Conservation (phyloP, 2,113 vertebrate genomes). For the Ifrita kowaldi region DNA sequence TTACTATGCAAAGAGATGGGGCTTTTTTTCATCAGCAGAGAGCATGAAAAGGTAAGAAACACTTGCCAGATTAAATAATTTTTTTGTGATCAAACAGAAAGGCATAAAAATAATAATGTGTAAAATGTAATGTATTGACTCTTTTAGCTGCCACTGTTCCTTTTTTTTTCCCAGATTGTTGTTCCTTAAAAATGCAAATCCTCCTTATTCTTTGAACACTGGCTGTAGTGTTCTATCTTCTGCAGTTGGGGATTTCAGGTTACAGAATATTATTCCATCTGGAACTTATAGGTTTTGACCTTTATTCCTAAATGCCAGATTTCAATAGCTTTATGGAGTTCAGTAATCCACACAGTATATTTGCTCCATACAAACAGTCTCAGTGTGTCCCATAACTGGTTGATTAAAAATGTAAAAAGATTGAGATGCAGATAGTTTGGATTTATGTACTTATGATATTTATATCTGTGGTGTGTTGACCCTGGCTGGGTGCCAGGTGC, state of each 20-base stretch:
- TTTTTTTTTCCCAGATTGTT: not conserved
- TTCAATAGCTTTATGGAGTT: not conserved
- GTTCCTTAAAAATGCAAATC: constrained; percentile 2
- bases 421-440: not conserved
- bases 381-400: not conserved
- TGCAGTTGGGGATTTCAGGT: not conserved
- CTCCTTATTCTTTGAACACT: not conserved
- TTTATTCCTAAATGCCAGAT: not conserved
- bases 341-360: not conserved
- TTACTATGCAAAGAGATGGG: not conserved
- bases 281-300: not conserved
- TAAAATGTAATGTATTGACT: not conserved
- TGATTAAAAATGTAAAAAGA: constrained; percentile 31
- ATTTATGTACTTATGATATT: not conserved
- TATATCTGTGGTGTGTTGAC: not conserved
- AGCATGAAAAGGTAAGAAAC: not conserved
- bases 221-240: not conserved
- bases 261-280: constrained; percentile 13
- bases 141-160: not conserved
- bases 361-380: not conserved
- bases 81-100: not conserved
- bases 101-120: not conserved
- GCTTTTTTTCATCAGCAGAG: not conserved
- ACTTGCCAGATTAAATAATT: not conserved
- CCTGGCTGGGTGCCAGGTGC: not conserved